Base-by-base conservation (phyloP, 2,797 vertebrate species). In the Eospalax fontanierii region DNA sequence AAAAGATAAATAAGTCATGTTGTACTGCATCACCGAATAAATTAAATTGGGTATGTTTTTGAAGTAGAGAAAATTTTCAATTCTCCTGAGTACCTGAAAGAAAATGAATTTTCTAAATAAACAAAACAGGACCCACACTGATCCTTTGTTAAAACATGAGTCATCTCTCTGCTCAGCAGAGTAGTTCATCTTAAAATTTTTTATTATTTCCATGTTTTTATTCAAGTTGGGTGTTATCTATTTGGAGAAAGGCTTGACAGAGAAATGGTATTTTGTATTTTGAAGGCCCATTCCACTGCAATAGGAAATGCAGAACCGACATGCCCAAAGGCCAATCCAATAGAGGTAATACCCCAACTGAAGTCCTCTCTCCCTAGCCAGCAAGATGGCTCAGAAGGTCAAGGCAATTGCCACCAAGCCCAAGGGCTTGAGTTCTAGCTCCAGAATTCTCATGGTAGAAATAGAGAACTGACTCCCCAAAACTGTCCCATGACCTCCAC, bases 51-150 rank as follows among this genome's bases (percentile, higher is more conserved):
- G 28, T 46, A 4, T 16, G 28, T 87, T 93, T 88, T 93, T 88
- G 21, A 40, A 70, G 68, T 33, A 76, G 30, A 82, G 9, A 92
- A 35, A 68, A 74, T 76, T 78, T 75, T 78, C 93, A 94, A 96
- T 89, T 43, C 50, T 74, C 40, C 2, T 46, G 80, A 92, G 8
- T 30, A 65, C 68, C 40, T 73, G 30, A 81, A 68, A 84, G 93
- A 91, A 86, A 94, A 87, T 43, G 46, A 83, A 71, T 68, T 93
- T 78, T 87, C 80, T 94, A 88, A 87, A 87, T 54, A 80, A 84
- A 83, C 30, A n/a, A 66, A 90, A 75, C 19, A 46, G 46, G 50
- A 86, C 50, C 90, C 65, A 15, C 0, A 3, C 4, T n/a, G 24
- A 33, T 74, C 15, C 24, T 93, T 96, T 94, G 43, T 90, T 57